phyloP scores from a whole-genome alignment of 53 echinoderm and acorn worm genomes.

The Holothuria scabra region DNA sequence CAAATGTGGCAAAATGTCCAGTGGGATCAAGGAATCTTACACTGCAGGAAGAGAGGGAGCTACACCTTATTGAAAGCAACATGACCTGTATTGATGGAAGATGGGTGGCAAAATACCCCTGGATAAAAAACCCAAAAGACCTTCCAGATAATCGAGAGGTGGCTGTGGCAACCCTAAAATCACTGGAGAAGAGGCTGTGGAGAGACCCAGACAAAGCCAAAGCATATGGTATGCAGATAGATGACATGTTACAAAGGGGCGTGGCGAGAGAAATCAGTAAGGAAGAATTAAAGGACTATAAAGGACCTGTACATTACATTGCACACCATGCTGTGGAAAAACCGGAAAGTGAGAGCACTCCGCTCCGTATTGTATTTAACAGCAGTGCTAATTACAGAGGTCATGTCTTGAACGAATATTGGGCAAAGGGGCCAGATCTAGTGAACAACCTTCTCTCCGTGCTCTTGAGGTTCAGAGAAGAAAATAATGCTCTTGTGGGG shows the following conservation, averaged over 20 bases:
- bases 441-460: conserved; percentile 52
- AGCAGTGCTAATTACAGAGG: conserved; percentile 58
- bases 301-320: conserved; percentile 58
- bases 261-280: conserved; percentile 36
- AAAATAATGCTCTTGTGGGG: conserved; percentile 39
- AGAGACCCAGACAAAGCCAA: conserved; percentile 17
- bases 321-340: conserved; percentile 55
- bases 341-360: conserved; percentile 55
- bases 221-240: conserved; percentile 40
- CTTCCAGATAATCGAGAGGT: conserved; percentile 46
- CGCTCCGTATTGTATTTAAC: conserved; percentile 57
- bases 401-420: conserved; percentile 52
- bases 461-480: conserved; percentile 52
- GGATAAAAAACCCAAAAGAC: too few species aligned
- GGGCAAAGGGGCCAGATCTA: conserved; percentile 62
- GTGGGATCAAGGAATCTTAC: conserved; percentile 38
- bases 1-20: conserved; percentile 51
- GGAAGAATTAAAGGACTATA: conserved; percentile 28
- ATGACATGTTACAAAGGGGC: conserved; percentile 50
- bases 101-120: conserved; percentile 49
- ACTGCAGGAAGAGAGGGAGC: conserved; percentile 40
- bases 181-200: conserved; percentile 19
- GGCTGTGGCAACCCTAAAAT: conserved; percentile 33
- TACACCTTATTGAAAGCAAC: conserved; percentile 42
- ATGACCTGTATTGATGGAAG: neutral